Evolutionary conservation across 2,888 invertebrate genomes (phyloP).

Genomic region (Lasioglossum marginatum): DNA sequence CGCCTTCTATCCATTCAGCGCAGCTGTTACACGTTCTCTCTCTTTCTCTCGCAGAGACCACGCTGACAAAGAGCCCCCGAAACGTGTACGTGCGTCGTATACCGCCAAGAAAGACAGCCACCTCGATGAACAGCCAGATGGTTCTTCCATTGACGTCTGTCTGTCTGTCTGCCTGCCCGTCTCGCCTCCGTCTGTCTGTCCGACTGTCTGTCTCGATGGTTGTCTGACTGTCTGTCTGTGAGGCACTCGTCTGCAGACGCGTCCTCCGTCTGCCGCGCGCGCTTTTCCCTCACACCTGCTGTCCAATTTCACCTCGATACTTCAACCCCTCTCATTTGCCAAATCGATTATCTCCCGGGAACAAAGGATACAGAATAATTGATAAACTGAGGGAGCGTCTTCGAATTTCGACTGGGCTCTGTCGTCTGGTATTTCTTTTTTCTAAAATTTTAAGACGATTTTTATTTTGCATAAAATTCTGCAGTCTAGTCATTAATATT

Average conservation of each 20-base stretch:
- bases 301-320: background rate
- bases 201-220: background rate
- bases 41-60: background rate
- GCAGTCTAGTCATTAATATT: no score
- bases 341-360: background rate
- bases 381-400: background rate
- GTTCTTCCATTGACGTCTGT: conserved; percentile 40
- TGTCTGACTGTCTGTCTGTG: background rate
- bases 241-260: background rate
- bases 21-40: conserved; percentile 71
- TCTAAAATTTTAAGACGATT: no score
- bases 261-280: background rate
- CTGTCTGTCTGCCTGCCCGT: background rate
- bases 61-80: conserved; percentile 29
- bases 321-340: background rate
- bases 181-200: background rate
- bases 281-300: background rate
- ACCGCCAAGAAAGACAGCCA: conserved; percentile 17
- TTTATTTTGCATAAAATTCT: no score
- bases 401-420: background rate
- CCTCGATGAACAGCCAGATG: conserved; percentile 39
- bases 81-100: background rate
- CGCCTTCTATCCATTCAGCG: conserved; percentile 65
- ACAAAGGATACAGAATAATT: background rate
- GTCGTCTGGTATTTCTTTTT: no score